Evolutionary conservation across 2,797 vertebrate genomes (phyloP).

Genomic region (Cuniculus paca): DNA sequence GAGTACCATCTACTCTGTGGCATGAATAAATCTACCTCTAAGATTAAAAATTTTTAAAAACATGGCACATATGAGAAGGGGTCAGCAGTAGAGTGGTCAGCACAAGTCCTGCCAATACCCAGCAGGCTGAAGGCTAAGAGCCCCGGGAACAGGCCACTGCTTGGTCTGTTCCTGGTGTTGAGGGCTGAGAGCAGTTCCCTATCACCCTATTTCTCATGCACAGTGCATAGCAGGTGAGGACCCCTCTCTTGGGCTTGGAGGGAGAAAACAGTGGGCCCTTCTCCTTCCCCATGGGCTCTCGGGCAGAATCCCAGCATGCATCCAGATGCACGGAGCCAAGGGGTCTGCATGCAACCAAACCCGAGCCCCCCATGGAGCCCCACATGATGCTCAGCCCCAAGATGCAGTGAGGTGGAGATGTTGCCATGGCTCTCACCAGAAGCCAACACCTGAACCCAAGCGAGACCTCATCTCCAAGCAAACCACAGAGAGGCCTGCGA

Average conservation of each 20-base stretch:
- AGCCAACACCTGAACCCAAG: neutral
- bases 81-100: neutral
- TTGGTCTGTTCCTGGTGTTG: neutral
- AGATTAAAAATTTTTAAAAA: neutral
- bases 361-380: neutral
- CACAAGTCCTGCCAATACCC: neutral
- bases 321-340: neutral
- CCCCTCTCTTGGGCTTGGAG: neutral
- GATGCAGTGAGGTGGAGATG: neutral
- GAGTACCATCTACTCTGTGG: neutral
- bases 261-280: neutral
- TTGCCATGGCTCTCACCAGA: neutral
- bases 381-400: neutral
- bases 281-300: neutral
- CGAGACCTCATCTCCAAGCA: neutral
- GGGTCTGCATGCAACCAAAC: neutral
- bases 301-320: neutral
- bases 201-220: neutral
- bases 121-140: neutral
- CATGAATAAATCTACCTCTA: neutral
- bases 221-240: fast-evolving
- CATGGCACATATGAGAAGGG: neutral
- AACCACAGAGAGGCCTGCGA: neutral
- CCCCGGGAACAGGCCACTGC: too few relatives aligned
- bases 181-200: neutral